Evolutionary conservation across 2,797 vertebrate genomes (phyloP).

Genomic region (Euphonia xanthogaster): DNA sequence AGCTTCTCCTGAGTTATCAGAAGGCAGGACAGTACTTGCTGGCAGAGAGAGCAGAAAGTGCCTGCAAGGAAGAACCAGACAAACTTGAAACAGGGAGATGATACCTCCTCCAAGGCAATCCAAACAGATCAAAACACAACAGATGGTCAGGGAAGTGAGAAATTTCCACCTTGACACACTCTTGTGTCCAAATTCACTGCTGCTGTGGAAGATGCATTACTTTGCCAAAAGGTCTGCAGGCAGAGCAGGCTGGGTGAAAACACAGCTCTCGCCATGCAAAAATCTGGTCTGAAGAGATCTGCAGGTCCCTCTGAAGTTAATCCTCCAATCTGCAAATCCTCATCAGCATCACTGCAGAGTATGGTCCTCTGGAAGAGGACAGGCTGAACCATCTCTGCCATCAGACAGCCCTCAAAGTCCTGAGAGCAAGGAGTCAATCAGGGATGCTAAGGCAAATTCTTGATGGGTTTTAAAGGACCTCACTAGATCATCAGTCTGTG

Average conservation of each 20-base stretch:
- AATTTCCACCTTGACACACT: background rate
- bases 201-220: background rate
- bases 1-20: background rate
- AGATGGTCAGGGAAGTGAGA: background rate
- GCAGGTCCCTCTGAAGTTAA: background rate
- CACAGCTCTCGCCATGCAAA: accelerated
- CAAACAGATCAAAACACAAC: background rate
- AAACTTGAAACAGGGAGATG: background rate
- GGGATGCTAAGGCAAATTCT: background rate
- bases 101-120: background rate
- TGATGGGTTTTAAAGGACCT: background rate
- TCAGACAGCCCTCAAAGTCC: background rate
- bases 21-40: background rate
- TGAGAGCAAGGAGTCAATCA: background rate
- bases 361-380: background rate
- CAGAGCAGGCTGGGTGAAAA: background rate
- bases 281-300: background rate
- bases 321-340: background rate
- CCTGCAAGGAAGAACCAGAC: background rate
- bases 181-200: background rate
- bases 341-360: background rate
- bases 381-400: background rate
- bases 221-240: background rate
- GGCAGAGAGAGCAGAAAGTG: background rate
- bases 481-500: background rate